Base-by-base conservation (phyloP, 2,797 vertebrate genomes). In the Chiloscyllium punctatum region DNA sequence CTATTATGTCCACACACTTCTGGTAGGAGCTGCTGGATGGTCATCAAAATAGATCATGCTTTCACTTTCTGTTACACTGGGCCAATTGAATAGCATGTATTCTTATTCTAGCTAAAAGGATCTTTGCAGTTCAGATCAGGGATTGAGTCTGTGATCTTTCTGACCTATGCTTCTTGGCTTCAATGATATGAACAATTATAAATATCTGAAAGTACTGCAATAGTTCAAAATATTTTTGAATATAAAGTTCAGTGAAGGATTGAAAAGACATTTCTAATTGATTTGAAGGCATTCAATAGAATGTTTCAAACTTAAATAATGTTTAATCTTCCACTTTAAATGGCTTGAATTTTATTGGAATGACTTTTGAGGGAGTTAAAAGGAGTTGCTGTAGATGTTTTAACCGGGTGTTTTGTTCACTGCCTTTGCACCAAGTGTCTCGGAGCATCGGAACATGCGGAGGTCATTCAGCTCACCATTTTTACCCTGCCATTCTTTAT, bases 291-390 rank as follows among this genome's bases (percentile, higher is more conserved):
- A 0, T 84, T 48, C 21, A 84, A 48, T 48, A 23, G 82, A 21
- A 84, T 84, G 7, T 48, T 84, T 84, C 82, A 84, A 84, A 84
- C 37, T 84, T 84, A 84, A 84, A 84, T 48, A 84, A 84, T 84
- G 82, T 42, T 48, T 48, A 84, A 82, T 42, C 0, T 4, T 82
- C 0, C 37, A 82, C 37, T 18, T 82, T 5, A 79, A 84, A 84
- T 42, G 2, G 79, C 37, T 84, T 84, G 82, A 84, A 84, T 42
- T 84, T 84, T 84, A 84, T 84, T 9, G 21, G 82, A 84, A 84
- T 48, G 6, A 1, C 77, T 82, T 37, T 82, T 18, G 33, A 15
- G 77, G 77, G n/a, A 82, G n/a, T n/a, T 21, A 84, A 48, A 42
- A 48, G 6, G 5, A 48, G 37, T 48, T 48, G 42, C 42, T 84